These are phyloP conservation scores for Pollachius pollachius DNA, from an alignment of 2,113 vertebrate genomes.

Conservation along the genomic window DNA sequence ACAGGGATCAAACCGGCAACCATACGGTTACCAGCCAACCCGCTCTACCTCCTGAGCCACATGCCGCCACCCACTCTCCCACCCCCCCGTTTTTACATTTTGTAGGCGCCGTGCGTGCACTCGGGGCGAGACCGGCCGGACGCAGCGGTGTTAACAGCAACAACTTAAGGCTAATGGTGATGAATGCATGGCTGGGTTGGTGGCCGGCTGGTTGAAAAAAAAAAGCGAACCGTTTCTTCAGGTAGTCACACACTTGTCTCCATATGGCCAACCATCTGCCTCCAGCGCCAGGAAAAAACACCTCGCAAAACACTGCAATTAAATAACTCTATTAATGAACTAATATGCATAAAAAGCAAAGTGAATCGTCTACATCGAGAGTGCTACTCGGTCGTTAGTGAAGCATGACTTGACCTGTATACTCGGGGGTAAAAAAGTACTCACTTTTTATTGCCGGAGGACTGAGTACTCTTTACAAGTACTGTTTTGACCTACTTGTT, in stretches of 20 bases:
- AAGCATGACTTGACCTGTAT: not conserved
- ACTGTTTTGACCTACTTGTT: too few species aligned
- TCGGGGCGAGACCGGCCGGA: not conserved
- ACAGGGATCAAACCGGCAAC: too few species aligned
- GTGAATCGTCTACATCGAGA: not conserved
- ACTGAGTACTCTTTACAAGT: too few species aligned
- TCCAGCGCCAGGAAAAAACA: conserved; percentile 27
- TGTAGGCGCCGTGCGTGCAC: conserved; percentile 7
- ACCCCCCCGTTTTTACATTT: not conserved
- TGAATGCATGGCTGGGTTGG: conserved; percentile 23
- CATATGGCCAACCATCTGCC: conserved; percentile 77
- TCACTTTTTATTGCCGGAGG: too few species aligned
- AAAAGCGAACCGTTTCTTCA: conserved; percentile 44
- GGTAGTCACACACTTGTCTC: conserved; percentile 62
- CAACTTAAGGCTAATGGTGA: conserved; percentile 21
- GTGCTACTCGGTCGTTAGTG: not conserved
- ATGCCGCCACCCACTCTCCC: too few species aligned
- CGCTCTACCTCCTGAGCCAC: too few species aligned
- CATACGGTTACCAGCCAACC: too few species aligned
- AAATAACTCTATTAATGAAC: conserved; percentile 34
- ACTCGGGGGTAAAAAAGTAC: too few species aligned
- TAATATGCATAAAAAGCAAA: conserved; percentile 22
- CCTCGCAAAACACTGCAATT: conserved; percentile 18
- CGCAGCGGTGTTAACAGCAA: conserved; percentile 15
- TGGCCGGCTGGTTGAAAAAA: conserved; percentile 16